Base-by-base conservation (phyloP, 2,113 vertebrate species). In the Chiloscyllium plagiosum region DNA sequence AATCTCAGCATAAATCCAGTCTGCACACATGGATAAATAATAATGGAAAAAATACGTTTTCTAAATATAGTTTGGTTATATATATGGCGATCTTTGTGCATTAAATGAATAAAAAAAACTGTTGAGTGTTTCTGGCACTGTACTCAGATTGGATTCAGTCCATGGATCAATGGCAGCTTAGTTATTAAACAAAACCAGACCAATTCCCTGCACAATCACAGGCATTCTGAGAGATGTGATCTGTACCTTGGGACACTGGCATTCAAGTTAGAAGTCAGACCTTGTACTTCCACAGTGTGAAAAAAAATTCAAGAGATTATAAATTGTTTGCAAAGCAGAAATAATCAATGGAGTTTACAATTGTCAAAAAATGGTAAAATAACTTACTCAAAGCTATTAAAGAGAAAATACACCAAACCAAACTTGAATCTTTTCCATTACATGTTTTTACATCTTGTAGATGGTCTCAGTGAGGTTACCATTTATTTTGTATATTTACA, bases 101-200 rank as follows among this genome's bases (percentile, higher is more conserved):
- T 10, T 47, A 19, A 13, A 72, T 10, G 42, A 95, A 69, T 66
- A 68, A 95, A 68, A 94, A 66, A 42, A 70, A 19, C 89, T 92
- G 37, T 50, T 26, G 42, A 47, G 17, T 95, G 94, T 72, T 95
- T 95, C 94, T 95, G 61, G 89, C 70, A 95, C 69, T 72, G 69
- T 33, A 52, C 26, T 52, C 68, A 52, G 94, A 95, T 95, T 95
- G 69, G 69, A 95, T 95, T 95, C 29, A 70, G 69, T 52, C 94
- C n/a, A 95, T 72, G 52, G 69, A 70, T 95, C 94, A 95, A 95
- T 95, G 94, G 15, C 66, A 95, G 94, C 68, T 72, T 95, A 95
- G 42, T 50, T 76, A 95, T 76, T 95, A 95, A 76, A 95, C 69
- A 95, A 72, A 95, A 95, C 94, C 94, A 72, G 69, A 29, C 94